Evolutionary conservation across 2,888 invertebrate genomes (phyloP), one percentile per base, ranked within the genome.

Genomic region (Lasioglossum malachurum): DNA sequence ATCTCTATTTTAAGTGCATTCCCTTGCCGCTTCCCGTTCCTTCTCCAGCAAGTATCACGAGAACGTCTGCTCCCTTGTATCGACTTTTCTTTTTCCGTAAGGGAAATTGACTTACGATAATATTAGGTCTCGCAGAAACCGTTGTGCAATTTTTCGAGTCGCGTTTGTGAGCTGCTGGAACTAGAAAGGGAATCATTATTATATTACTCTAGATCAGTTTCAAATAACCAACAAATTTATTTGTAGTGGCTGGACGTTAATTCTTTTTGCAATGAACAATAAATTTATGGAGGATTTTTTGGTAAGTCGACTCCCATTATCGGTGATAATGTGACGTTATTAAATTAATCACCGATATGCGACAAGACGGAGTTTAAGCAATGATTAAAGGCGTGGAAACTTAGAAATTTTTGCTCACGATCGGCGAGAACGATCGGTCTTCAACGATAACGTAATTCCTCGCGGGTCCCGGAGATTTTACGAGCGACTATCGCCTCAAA

Each of bases 371-470:
- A n/a, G n/a, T n/a, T n/a, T n/a, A n/a, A n/a, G n/a, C n/a, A n/a
- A n/a, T n/a, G 19, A 31, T 19, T 4, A 31, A 16, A 7, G 67
- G 67, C 67, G 67, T 67, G 67, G 67, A 31, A 67, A 35, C 67
- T 5, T 35, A 2, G 67, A 14, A 31, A 35, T 67, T 67, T 31
- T 19, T 67, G 14, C 19, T 16, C 67, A 19, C 31, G 31, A 31
- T 12, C 67, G 67, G 60, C 60, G 27, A 27, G 67, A 67, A 67
- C 35, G 67, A 67, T 67, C 67, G 67, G 67, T 35, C 31, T 77
- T 67, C 77, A 73, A 23, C 84, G 83, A 84, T 82, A 82, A 69
- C 73, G 57, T 79, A 85, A 85, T 67, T 67, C 31, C 67, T 19
- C 35, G 67, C 35, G 67, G 67, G 67, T 3, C 73, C 46, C 64